Evolutionary conservation across 1,140 invertebrate genomes (phyloP), one percentile per base, ranked within the genome.

Genomic region (Anadara kagoshimensis): DNA sequence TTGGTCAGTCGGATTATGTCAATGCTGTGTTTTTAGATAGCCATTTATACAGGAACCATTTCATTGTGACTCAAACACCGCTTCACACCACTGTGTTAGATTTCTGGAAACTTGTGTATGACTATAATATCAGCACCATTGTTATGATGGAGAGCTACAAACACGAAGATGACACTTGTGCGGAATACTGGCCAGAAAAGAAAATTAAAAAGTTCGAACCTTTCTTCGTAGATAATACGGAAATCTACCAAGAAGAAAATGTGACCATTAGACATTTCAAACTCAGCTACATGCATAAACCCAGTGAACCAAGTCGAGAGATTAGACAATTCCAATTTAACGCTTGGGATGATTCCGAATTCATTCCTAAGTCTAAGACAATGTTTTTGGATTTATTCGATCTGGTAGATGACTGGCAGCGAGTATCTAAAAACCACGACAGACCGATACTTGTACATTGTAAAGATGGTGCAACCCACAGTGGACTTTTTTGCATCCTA

Each of bases 1-100:
- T 80, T 20, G 73, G 89, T 83, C 92, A 79, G 91, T 91, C 64
- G 91, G 86, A 89, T 54, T 87, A 86, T 59, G 84, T 87, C 5
- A 87, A 87, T 65, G 84, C 85, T 12, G 63, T 85, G 5, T 81
- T 82, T 54, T 26, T 89, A 11, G 86, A 89, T 64, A 81, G 87
- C 24, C 86, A 87, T 64, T 72, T 66, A 43, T 56, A 66, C 16
- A 47, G 29, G n/a, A 80, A 83, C 22, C 80, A 80, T 56, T 89
- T 86, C 63, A 87, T 89, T 29, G 61, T 89, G 5, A 89, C 88
- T 5, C 88, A 89, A 69, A 87, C 84, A 7, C 88, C 88, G 5
- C 75, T 88, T 1, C 73, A 83, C 45, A 81, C 79, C 10, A 89
- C 88, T 11, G 78, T 89, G 16, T 73, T 81, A 16, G 88, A 89